Evolutionary conservation across 2,113 vertebrate genomes (phyloP).

Genomic region (Limnothrissa miodon): DNA sequence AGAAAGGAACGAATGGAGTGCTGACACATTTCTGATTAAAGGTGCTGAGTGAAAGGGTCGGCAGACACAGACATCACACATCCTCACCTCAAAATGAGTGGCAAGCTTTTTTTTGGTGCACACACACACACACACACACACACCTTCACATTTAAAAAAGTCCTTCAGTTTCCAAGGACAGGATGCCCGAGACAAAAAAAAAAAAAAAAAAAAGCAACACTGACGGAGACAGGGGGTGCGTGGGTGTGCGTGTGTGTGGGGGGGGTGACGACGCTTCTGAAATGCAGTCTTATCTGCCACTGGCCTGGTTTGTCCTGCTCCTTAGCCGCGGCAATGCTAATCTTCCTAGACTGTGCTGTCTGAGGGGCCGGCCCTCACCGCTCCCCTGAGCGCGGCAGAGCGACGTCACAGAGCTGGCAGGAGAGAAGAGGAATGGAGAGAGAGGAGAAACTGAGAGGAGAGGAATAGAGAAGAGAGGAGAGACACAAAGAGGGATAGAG

Average conservation of each 20-base stretch:
- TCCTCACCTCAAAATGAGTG: neutral
- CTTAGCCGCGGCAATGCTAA: neutral
- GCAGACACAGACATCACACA: neutral
- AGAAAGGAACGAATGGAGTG: neutral
- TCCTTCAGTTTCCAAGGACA: neutral
- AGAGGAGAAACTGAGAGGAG: neutral
- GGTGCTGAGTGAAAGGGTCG: neutral
- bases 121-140: neutral
- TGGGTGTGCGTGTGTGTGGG: too few species aligned
- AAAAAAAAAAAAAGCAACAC: neutral
- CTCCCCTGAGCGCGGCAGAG: neutral
- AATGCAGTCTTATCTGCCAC: slow-evolving; percentile 11
- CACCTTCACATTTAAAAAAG: neutral
- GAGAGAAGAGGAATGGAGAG: slow-evolving; percentile 18
- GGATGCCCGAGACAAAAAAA: neutral
- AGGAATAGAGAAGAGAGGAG: neutral
- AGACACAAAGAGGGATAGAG: neutral
- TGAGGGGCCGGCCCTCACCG: neutral
- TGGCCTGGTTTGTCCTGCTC: neutral
- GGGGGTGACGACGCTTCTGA: neutral
- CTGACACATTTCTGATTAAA: neutral
- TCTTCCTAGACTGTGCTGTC: neutral
- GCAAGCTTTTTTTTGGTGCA: neutral
- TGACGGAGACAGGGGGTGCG: too few species aligned
- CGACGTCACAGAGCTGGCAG: slow-evolving; percentile 33